Base-by-base conservation (phyloP, 2,888 invertebrate genomes). In the Orthosia gothica region DNA sequence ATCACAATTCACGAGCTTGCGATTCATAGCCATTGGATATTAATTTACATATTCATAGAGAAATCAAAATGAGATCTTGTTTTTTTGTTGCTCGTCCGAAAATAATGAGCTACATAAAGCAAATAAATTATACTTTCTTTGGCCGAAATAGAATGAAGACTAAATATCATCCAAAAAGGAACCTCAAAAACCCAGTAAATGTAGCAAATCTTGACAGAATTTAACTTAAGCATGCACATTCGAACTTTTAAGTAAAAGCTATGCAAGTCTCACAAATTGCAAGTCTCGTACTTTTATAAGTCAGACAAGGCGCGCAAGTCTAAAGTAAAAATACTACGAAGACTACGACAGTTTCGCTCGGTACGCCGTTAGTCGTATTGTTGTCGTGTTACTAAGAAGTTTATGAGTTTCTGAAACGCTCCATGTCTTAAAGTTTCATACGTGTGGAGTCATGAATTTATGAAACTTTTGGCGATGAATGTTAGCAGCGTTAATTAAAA, bases 301-400 rank as follows among this genome's bases (percentile, higher is more conserved):
- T 69, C 54, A 59, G 66, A 74, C 63, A 59, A 58, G 80, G 32
- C 55, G 64, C n/a, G n/a, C n/a, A n/a, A n/a, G n/a, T n/a, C n/a
- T n/a, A n/a, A n/a, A n/a, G 64, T 58, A 74, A 84, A 84, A 80
- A 87, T 76, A 76, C 68, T 49, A 67, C 62, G 67, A 81, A 77
- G 59, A 77, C 68, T 57, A 69, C 61, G 70, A 73, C 76, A 66
- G 69, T 78, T 70, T 57, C 47, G 58, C 57, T 52, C 2, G 26
- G 26, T 26, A 26, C 26, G 26, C 26, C 26, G 26, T 26, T 26
- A 26, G 26, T 26, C 61, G 70, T 65, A 74, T 74, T 83, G 72
- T 74, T 72, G 62, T 65, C 71, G 57, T 72, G 67, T 73, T 72
- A 57, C 59, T 50, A 61, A 32, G 57, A 76, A 82, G 55, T 67